Evolutionary conservation across 2,888 invertebrate species (phyloP), one percentile per base, ranked within the genome.

Genomic region (Nematopogon swammerdamellus): DNA sequence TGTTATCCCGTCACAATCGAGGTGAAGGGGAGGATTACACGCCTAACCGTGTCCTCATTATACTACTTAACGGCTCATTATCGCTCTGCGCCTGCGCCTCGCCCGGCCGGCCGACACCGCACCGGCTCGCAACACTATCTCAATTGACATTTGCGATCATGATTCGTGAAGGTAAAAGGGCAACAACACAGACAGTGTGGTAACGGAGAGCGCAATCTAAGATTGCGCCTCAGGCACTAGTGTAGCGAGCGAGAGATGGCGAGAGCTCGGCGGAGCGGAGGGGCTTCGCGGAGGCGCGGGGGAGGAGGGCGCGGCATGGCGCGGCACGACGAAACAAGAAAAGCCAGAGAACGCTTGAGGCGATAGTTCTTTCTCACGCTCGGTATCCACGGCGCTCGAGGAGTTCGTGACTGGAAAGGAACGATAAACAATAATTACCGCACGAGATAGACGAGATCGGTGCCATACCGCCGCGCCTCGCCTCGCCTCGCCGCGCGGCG

Each of bases 11-110:
- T 36, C 36, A 36, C 36, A 36, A 36, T 36, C 36, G 36, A 36
- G 14, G 36, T 61, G 62, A 63, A 57, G 59, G 61, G 68, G 67
- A 57, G 66, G 72, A 72, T 73, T 72, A 72, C 69, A 70, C 67
- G 69, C 64, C 60, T 65, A 67, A 67, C 65, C 62, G 61, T 69
- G 57, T 36, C 36, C 62, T 64, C 67, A 67, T 68, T 65, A 62
- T 51, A 63, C 60, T 64, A 68, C 63, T 73, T 67, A 70, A 63
- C 68, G 65, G 64, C 67, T 70, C 70, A 71, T 71, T 70, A 70
- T 14, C 59, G 61, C 61, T 63, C 54, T 60, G 58, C 65, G n/a
- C n/a, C n/a, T n/a, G n/a, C n/a, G n/a, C n/a, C n/a, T 67, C 58
- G 63, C 29, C 46, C 45, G 49, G 14, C 36, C 8, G 36, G 14